phyloP scores from a whole-genome alignment of 2,113 vertebrate genomes.

The Eulacestoma nigropectus region DNA sequence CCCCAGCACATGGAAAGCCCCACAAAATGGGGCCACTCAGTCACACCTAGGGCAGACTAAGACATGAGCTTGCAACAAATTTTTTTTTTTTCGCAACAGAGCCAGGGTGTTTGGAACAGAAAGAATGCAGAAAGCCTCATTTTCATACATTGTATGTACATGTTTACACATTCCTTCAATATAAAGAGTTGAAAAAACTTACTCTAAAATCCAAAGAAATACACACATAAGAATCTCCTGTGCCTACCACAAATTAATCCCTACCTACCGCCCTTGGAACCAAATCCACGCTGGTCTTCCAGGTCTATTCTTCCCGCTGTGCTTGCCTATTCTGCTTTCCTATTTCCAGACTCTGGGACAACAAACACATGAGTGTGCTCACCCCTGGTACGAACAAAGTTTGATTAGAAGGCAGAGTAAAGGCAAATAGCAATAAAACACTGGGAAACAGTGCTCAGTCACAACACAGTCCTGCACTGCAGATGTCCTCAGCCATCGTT shows the following conservation, averaged over 20 bases:
- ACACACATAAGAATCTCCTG: accelerated
- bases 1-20: not conserved
- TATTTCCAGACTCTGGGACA: not conserved
- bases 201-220: not conserved
- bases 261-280: not conserved
- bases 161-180: not conserved
- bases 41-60: not conserved
- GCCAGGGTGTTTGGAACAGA: not conserved
- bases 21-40: not conserved
- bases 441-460: not conserved
- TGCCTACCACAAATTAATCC: not conserved
- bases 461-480: not conserved
- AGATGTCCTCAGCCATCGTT: not conserved
- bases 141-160: not conserved
- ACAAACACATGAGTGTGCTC: accelerated
- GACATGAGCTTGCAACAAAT: accelerated
- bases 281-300: not conserved
- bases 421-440: not conserved
- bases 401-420: not conserved
- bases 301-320: not conserved
- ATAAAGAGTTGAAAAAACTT: not conserved
- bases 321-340: not conserved
- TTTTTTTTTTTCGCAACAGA: not conserved
- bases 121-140: not conserved
- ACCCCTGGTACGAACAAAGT: not conserved